Percentiles rank a stretch among this genome's conserved stretches.
phyloP scores from a whole-genome alignment of 2,113 vertebrate species.

The Rousettus leschenaultii region DNA sequence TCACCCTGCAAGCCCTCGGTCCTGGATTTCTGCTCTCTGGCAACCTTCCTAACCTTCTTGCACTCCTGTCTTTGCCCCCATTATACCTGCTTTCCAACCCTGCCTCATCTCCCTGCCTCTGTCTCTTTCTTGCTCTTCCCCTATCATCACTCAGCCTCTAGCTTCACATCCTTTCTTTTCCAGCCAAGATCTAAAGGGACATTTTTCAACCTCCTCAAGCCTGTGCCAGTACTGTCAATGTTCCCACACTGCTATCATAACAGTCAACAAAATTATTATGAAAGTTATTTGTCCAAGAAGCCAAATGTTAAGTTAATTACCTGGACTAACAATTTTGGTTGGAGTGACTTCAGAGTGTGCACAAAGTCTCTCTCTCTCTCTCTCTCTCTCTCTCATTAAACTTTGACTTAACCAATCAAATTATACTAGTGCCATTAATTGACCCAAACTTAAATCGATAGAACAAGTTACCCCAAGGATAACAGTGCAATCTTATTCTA shows the following conservation, averaged over 20 bases:
- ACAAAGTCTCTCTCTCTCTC: no score
- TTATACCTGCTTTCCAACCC: background rate
- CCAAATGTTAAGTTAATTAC: background rate
- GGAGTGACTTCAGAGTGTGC: slow-evolving; percentile 52
- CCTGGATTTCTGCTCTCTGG: background rate
- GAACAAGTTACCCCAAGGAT: background rate
- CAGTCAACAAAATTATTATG: background rate
- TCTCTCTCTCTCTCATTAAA: background rate
- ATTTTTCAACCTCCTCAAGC: background rate
- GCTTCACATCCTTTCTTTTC: slow-evolving; percentile 5
- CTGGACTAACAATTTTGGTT: slow-evolving; percentile 54
- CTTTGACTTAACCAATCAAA: background rate
- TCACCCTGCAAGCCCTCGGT: background rate
- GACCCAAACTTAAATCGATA: background rate
- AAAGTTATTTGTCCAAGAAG: rapidly evolving
- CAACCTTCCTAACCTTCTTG: background rate
- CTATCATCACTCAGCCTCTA: background rate
- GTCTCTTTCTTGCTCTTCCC: background rate
- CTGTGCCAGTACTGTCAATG: background rate
- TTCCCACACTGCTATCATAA: background rate
- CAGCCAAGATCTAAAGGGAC: background rate
- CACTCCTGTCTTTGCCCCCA: background rate
- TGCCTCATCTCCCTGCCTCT: background rate
- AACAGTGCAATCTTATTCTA: background rate
- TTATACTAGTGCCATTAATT: background rate